Conservation (phyloP, 2,797 vertebrate species). For the Microcaecilia unicolor region DNA sequence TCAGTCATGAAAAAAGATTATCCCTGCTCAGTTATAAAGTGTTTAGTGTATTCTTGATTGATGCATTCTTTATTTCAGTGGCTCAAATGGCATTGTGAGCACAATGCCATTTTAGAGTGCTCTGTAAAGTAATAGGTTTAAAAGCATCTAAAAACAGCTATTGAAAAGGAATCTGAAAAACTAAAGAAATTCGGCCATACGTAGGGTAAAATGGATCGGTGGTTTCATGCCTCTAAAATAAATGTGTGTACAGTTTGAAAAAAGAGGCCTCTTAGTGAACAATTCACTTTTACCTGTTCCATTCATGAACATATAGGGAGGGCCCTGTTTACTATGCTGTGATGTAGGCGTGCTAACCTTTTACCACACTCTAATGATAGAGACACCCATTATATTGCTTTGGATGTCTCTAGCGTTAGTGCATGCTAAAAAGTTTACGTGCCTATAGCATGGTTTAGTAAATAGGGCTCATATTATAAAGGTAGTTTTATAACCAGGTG, state of each 20-base stretch:
- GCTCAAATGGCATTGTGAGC: conserved; percentile 27
- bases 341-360: too few relatives aligned
- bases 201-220: conserved; percentile 2
- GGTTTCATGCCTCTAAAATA: background rate
- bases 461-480: too few relatives aligned
- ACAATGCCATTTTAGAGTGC: conserved; percentile 18
- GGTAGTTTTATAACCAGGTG: too few relatives aligned
- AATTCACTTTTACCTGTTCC: too few relatives aligned
- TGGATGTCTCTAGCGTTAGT: too few relatives aligned
- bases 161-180: conserved; percentile 2
- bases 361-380: too few relatives aligned
- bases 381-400: too few relatives aligned
- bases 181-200: conserved; percentile 2
- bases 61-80: conserved; percentile 20
- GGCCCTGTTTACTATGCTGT: too few relatives aligned
- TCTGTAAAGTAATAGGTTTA: conserved; percentile 28
- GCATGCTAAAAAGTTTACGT: too few relatives aligned
- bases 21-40: conserved; percentile 24
- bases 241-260: background rate
- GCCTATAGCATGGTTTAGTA: too few relatives aligned
- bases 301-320: too few relatives aligned
- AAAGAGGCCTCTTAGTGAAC: background rate
- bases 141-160: conserved; percentile 19
- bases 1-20: conserved; percentile 36
- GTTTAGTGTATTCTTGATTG: conserved; percentile 18